Evolutionary conservation across 2,797 vertebrate species (phyloP).

Genomic region (Smutsia gigantea): DNA sequence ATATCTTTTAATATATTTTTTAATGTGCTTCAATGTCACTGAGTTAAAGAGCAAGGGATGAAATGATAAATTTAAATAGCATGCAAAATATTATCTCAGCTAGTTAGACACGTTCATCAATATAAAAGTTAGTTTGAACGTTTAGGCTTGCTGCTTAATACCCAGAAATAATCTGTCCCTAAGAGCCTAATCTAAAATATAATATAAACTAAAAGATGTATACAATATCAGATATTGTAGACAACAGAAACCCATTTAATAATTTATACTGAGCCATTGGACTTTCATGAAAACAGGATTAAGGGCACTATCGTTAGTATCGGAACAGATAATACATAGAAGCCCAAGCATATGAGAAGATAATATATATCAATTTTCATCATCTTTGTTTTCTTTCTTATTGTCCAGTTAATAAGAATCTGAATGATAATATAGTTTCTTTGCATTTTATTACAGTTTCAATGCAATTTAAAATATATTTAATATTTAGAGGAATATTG

Average conservation of each 20-base stretch:
- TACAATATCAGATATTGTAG: not conserved
- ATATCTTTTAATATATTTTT: conserved; percentile 25
- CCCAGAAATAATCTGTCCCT: not conserved
- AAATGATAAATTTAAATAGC: not conserved
- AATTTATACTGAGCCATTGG: not conserved
- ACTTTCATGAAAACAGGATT: not conserved
- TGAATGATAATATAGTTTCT: not conserved
- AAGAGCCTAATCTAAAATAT: not conserved
- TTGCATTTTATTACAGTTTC: not conserved
- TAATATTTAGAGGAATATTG: not conserved
- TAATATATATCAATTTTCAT: not conserved
- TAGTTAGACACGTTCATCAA: not conserved
- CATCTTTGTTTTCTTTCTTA: not conserved
- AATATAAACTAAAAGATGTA: not conserved
- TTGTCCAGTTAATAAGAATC: not conserved
- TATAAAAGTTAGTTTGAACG: not conserved
- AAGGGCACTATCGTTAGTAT: not conserved
- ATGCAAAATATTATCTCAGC: not conserved
- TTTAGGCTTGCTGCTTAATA: not conserved
- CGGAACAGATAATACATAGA: not conserved
- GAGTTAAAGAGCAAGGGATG: not conserved
- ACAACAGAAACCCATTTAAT: not conserved
- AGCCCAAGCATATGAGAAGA: not conserved
- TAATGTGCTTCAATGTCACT: not conserved
- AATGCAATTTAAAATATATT: not conserved